A percentile compares a stretch with the other conserved stretches of the same genome.
Conservation (phyloP, 2,113 vertebrate genomes). For the Scopus umbretta region DNA sequence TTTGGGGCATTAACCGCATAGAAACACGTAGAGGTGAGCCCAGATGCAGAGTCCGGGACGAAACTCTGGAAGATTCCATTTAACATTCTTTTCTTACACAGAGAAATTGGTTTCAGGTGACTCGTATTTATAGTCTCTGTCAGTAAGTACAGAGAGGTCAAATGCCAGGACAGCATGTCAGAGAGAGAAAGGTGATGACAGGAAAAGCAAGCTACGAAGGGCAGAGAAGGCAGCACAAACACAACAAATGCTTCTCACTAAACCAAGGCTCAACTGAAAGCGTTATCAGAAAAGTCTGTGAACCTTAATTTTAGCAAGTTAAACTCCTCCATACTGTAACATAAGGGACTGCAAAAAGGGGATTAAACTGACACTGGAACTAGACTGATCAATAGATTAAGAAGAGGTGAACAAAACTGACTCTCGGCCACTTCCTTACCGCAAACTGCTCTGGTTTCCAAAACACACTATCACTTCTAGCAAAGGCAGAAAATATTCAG, state of each 20-base stretch:
- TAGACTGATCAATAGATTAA: neutral
- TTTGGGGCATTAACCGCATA: neutral
- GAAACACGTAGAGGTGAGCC: neutral
- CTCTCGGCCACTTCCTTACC: neutral
- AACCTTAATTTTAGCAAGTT: neutral
- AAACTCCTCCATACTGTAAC: neutral
- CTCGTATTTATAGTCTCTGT: neutral
- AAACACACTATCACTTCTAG: neutral
- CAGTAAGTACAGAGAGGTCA: neutral
- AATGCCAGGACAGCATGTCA: neutral
- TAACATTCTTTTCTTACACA: neutral
- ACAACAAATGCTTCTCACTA: neutral
- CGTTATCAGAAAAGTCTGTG: neutral
- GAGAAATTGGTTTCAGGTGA: neutral
- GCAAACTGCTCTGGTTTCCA: neutral
- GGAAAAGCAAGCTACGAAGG: neutral
- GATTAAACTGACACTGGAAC: neutral
- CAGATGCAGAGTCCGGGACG: neutral
- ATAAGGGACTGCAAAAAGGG: neutral
- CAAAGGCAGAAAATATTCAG: neutral
- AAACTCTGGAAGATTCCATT: neutral
- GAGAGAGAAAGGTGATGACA: neutral
- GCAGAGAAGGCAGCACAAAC: neutral
- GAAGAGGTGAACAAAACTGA: neutral
- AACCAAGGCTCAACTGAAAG: neutral